These are phyloP conservation scores for Malaclemys terrapin DNA, from an alignment of 2,113 vertebrate species.

Conservation along the genomic window DNA sequence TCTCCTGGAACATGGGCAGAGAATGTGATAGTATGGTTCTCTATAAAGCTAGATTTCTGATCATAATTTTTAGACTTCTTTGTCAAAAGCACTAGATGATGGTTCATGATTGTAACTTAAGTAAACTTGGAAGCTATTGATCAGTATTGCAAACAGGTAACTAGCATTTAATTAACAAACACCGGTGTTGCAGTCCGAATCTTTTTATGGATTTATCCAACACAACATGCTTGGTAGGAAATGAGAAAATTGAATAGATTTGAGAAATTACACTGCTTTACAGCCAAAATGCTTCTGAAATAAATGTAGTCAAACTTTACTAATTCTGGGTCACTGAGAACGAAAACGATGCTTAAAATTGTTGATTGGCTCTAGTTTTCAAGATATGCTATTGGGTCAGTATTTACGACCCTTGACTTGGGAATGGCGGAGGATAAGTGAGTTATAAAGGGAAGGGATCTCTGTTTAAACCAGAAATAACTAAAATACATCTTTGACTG, in stretches of 20 bases:
- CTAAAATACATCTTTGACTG: no score
- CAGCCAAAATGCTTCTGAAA: no score
- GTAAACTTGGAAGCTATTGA: neutral
- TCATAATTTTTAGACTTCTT: neutral
- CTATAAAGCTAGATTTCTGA: neutral
- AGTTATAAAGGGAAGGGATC: no score
- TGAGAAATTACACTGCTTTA: neutral
- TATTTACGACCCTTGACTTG: no score
- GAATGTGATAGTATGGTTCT: neutral
- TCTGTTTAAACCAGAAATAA: no score
- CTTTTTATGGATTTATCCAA: neutral
- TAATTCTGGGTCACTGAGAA: no score
- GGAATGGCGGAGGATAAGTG: no score
- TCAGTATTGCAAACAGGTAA: neutral
- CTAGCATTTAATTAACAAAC: slow-evolving; percentile 33
- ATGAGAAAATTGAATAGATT: neutral
- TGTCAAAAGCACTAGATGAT: neutral
- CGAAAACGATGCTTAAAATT: no score
- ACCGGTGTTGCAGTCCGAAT: neutral
- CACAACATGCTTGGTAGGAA: neutral
- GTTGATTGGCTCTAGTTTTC: no score
- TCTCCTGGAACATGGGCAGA: neutral
- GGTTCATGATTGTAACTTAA: neutral
- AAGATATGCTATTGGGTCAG: no score
- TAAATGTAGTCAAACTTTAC: no score